phyloP scores from a whole-genome alignment of 1,140 invertebrate genomes.

The Bombyx mandarina region DNA sequence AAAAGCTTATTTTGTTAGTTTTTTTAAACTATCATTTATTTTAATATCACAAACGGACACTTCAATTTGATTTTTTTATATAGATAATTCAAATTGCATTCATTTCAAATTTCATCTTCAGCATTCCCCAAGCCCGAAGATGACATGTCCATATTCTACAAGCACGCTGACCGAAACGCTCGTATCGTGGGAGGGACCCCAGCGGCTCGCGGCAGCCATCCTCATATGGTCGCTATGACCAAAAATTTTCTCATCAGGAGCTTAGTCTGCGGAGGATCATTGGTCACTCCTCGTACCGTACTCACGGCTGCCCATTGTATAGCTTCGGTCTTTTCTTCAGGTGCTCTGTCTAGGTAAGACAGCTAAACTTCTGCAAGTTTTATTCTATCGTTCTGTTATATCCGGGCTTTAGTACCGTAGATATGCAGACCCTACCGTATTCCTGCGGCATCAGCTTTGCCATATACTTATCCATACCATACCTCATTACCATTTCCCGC shows the following conservation, averaged over 20 bases:
- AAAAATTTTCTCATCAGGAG: conserved; percentile 20
- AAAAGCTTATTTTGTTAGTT: too few relatives aligned
- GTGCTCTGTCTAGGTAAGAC: conserved; percentile 22
- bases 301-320: conserved; percentile 55
- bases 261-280: conserved; percentile 42
- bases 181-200: conserved; percentile 36
- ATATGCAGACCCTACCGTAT: too few relatives aligned
- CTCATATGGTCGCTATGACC: conserved; percentile 41
- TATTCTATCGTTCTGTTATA: too few relatives aligned
- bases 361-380: too few relatives aligned
- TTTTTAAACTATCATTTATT: too few relatives aligned
- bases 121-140: conserved; percentile 18
- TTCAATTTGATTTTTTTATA: too few relatives aligned
- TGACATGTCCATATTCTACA: conserved; percentile 33
- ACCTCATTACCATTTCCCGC: too few relatives aligned
- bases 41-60: too few relatives aligned
- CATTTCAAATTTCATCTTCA: neutral
- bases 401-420: too few relatives aligned
- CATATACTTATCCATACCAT: too few relatives aligned
- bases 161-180: conserved; percentile 23
- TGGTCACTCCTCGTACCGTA: conserved; percentile 28
- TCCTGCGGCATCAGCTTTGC: too few relatives aligned
- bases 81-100: too few relatives aligned
- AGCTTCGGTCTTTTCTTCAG: conserved; percentile 15
- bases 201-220: conserved; percentile 24